Percentiles rank a stretch among this genome's conserved stretches.
Evolutionary conservation across 2,113 vertebrate species (phyloP).

Genomic region (Hystrix cristata): DNA sequence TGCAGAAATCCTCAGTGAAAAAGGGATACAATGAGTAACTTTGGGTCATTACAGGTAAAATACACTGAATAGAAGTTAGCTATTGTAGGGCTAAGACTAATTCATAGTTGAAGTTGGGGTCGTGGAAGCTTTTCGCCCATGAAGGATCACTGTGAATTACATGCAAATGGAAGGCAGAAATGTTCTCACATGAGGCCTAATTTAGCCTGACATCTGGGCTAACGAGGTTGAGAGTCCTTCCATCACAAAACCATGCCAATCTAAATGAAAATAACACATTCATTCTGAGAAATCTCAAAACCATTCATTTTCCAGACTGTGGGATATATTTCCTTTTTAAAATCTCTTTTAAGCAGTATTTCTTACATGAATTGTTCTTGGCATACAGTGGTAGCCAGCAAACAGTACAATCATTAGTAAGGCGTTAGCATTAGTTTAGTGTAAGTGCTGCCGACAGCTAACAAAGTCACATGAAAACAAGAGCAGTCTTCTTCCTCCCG

Average conservation of each 20-base stretch:
- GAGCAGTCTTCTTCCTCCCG: background rate
- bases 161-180: background rate
- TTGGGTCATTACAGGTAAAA: background rate
- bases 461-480: too few species aligned
- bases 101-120: background rate
- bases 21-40: background rate
- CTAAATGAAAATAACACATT: background rate
- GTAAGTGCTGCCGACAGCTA: background rate
- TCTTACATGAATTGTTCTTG: background rate
- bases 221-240: background rate
- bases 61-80: background rate
- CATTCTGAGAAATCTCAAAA: background rate
- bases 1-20: conserved; percentile 40
- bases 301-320: background rate
- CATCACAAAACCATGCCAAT: background rate
- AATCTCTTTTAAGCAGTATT: background rate
- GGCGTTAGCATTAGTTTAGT: background rate
- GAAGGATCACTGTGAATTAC: background rate
- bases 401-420: background rate
- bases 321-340: background rate
- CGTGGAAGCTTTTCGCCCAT: background rate
- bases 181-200: background rate
- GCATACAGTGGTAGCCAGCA: background rate
- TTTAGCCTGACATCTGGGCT: background rate
- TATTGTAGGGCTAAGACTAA: background rate